These are phyloP conservation scores for Solea solea DNA, from an alignment of 2,113 vertebrate species.

Conservation along the genomic window DNA sequence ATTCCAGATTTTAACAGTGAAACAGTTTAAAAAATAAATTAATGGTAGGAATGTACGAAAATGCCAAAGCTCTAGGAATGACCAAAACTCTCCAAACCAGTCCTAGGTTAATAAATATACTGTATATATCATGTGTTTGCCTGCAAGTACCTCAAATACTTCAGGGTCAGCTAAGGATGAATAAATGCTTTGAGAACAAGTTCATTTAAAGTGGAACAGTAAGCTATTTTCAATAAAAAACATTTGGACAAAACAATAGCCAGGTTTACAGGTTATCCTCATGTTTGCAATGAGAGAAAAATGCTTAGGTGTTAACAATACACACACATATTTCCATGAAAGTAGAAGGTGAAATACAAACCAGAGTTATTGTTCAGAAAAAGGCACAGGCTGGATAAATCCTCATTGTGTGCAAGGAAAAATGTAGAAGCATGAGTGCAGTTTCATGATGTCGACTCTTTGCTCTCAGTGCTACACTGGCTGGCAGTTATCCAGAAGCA, in stretches of 20 bases:
- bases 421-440: slow-evolving; percentile 29
- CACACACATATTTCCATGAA: not conserved
- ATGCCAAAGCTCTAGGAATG: too few relatives aligned
- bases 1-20: too few relatives aligned
- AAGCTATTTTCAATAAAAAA: slow-evolving; percentile 1
- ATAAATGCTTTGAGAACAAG: not conserved
- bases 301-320: slow-evolving; percentile 17
- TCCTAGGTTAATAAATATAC: too few relatives aligned
- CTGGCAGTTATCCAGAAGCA: slow-evolving; percentile 52
- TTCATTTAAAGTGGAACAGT: not conserved
- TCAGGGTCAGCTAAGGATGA: too few relatives aligned
- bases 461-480: slow-evolving; percentile 34
- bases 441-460: slow-evolving; percentile 39
- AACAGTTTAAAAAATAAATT: too few relatives aligned
- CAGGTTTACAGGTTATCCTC: not conserved
- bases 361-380: slow-evolving; percentile 14
- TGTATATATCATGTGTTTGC: too few relatives aligned
- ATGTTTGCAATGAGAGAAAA: slow-evolving; percentile 14
- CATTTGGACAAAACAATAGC: slow-evolving; percentile 9
- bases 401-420: slow-evolving; percentile 28
- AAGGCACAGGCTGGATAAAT: slow-evolving; percentile 35
- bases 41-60: too few relatives aligned
- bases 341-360: slow-evolving; percentile 16
- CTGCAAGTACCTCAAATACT: too few relatives aligned
- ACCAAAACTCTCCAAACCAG: too few relatives aligned